phyloP scores from a whole-genome alignment of 2,888 invertebrate genomes.

The Drosophila rellima region DNA sequence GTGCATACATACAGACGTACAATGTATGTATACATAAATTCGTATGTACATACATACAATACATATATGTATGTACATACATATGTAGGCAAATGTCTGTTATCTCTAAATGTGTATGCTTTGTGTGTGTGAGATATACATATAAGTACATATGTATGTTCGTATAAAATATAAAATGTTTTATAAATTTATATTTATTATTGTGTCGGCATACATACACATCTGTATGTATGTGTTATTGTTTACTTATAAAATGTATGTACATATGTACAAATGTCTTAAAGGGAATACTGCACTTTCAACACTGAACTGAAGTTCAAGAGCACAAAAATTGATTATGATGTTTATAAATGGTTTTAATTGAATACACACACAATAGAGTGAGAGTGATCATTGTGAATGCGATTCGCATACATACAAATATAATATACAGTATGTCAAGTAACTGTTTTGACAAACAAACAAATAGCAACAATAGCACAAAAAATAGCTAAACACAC shows the following conservation, averaged over 20 bases:
- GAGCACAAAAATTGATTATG: constrained; percentile 75
- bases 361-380: constrained; percentile 78
- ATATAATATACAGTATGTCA: neutral
- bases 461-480: too few species aligned
- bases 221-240: neutral
- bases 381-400: constrained; percentile 55
- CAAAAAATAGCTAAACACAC: too few species aligned
- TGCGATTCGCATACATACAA: constrained; percentile 29
- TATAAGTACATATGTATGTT: neutral
- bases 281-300: constrained; percentile 61
- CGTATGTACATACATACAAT: constrained; percentile 7
- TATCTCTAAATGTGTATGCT: constrained; percentile 13
- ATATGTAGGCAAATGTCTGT: constrained; percentile 9
- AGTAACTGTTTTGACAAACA: neutral
- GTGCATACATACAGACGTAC: constrained; percentile 19
- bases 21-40: constrained; percentile 1
- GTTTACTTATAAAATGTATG: neutral
- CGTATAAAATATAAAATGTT: neutral
- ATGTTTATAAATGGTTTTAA: constrained; percentile 77
- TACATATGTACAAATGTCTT: constrained; percentile 5
- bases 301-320: constrained; percentile 72
- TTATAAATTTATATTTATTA: neutral
- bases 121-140: constrained; percentile 3
- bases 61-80: constrained; percentile 16
- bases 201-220: neutral